Evolutionary conservation across 1,140 invertebrate genomes (phyloP).

Genomic region (Drosophila ironensis): DNA sequence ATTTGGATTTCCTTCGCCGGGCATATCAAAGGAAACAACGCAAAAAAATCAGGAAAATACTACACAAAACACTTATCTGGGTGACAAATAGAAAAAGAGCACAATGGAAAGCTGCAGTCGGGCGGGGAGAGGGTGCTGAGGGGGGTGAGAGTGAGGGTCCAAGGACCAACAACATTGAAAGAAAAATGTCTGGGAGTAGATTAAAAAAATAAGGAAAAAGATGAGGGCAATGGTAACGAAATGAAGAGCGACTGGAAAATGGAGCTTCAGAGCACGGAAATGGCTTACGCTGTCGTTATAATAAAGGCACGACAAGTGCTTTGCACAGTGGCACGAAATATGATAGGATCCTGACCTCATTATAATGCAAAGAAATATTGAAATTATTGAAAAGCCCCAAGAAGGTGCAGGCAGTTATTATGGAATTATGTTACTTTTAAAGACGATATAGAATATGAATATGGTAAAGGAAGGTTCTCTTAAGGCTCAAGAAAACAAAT

Average conservation of each 20-base stretch:
- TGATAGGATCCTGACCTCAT: too few species aligned
- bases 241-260: slow-evolving; percentile 44
- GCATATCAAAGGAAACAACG: slow-evolving; percentile 47
- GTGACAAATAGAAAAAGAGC: slow-evolving; percentile 74
- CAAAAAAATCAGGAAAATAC: slow-evolving; percentile 66
- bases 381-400: too few species aligned
- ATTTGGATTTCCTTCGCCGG: slow-evolving; percentile 71
- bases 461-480: too few species aligned
- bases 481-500: too few species aligned
- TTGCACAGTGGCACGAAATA: background rate
- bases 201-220: slow-evolving; percentile 51
- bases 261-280: slow-evolving; percentile 62
- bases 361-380: too few species aligned
- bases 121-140: background rate
- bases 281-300: slow-evolving; percentile 68
- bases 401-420: too few species aligned
- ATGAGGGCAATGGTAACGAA: slow-evolving; percentile 19
- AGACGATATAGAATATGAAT: too few species aligned
- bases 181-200: slow-evolving; percentile 74
- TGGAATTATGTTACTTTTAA: too few species aligned
- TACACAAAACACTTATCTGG: slow-evolving; percentile 79
- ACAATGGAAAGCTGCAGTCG: slow-evolving; percentile 1
- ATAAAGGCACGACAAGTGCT: slow-evolving; percentile 53
- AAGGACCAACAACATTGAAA: slow-evolving; percentile 67
- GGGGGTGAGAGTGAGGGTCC: too few species aligned